Evolutionary conservation across 2,113 vertebrate genomes (phyloP), one percentile per base, ranked within the genome.

Genomic region (Ariopsis seemanni): DNA sequence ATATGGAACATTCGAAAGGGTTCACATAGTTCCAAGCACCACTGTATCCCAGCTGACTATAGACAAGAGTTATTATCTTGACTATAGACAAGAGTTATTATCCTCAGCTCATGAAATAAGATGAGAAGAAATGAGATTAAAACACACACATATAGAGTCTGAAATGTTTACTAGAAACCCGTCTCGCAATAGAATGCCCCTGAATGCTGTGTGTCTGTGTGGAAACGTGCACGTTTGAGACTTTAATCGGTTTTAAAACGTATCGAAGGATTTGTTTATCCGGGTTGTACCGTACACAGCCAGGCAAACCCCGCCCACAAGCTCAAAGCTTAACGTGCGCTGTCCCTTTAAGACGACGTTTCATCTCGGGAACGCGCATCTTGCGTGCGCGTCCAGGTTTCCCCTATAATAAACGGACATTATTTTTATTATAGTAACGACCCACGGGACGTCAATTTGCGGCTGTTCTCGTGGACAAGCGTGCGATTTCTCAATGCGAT

Each of bases 271-370:
- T n/a, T 7, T 25, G 10, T 4, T 25, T n/a, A 53, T 77, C 48
- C 74, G 48, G 48, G 10, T 20, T 3, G 53, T 0, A 25, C 22
- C 7, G 53, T 0, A 25, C 11, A 6, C 74, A 11, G n/a, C 4
- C 48, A 52, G 22, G 0, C 48, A 77, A 25, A 3, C 57, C 6
- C 17, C 55, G 12, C 78, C 53, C 50, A 58, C 27, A 27, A 27
- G 52, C 7, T 83, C 30, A 53, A 71, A 72, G 1, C 42, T 4
- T 42, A 42, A 42, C 1, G 60, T 50, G 71, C 60, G 17, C 85
- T 90, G 87, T 88, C 5, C 88, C 94, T 95, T 95, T 95, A 95
- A 95, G 94, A 94, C 89, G 88, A 65, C 87, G 86, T 80, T 93
- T 91, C 92, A 86, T 93, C 89, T 34, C 91, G 85, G 86, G 65